A percentile compares a stretch with the other conserved stretches of the same genome.
Conservation (phyloP, 2,888 invertebrate genomes). For the Synergus itoensis region DNA sequence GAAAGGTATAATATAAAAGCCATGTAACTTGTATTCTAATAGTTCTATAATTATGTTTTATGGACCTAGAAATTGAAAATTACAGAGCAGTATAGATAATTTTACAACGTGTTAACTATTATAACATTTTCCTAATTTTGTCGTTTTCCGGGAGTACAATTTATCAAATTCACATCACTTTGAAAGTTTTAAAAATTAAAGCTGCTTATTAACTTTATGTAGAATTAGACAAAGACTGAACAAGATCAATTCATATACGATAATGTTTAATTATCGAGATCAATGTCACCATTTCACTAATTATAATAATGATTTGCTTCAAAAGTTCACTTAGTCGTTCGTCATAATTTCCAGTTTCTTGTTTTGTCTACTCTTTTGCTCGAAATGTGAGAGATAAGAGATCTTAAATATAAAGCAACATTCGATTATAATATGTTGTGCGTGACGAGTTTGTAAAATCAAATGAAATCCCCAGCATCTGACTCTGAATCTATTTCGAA, state of each 20-base stretch:
- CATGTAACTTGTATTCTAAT: too few species aligned
- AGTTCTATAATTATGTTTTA: background rate
- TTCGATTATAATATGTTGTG: background rate
- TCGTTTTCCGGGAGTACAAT: background rate
- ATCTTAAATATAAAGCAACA: too few species aligned
- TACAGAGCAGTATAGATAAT: background rate
- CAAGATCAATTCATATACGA: background rate
- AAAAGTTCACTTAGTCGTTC: too few species aligned
- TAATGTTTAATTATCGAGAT: background rate
- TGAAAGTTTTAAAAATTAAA: background rate
- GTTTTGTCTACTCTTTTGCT: too few species aligned
- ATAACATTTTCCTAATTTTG: too few species aligned
- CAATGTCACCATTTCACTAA: conserved; percentile 3
- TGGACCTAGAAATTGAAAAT: background rate
- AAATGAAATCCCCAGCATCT: too few species aligned
- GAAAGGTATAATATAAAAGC: too few species aligned
- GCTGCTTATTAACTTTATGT: background rate
- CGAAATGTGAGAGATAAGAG: too few species aligned
- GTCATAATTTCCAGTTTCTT: too few species aligned
- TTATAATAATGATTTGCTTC: background rate
- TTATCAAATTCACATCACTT: background rate
- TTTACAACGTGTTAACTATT: background rate
- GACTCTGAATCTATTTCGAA: conserved; percentile 26
- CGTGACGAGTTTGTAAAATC: background rate
- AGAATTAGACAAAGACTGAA: background rate